Base-by-base conservation (phyloP, 2,888 invertebrate genomes). In the Atherix ibis region DNA sequence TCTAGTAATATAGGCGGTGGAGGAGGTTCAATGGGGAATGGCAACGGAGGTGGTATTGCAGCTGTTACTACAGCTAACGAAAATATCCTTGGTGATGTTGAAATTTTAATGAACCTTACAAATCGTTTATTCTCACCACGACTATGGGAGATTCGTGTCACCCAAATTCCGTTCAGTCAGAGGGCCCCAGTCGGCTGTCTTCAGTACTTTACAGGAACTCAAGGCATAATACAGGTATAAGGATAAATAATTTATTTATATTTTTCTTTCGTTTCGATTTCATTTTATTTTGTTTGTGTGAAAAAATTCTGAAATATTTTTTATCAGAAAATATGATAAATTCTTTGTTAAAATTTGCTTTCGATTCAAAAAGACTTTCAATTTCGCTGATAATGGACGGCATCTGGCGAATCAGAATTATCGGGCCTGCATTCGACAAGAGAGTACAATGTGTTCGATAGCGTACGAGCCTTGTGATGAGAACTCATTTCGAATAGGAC, bases 371-470 rank as follows among this genome's bases (percentile, higher is more conserved):
- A 72, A 74, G 58, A 82, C 83, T 0, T 76, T 84, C 57, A 85
- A 85, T 58, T 85, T 76, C 52, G 78, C 83, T 1, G 73, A 76
- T 17, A 85, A 85, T 48, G 85, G 85, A 0, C 70, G 85, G 1
- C 82, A 83, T 50, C 61, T 85, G 17, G 77, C 85, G 1, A 67
- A 73, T 42, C 84, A 84, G 50, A 74, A 83, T 46, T 84, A 87
- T 59, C 68, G 70, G 32, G 70, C 81, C 5, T 87, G 85, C 51
- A 66, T 84, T 42, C 63, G 82, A 4, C 72, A 76, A 45, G 78
- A 74, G 48, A 51, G 53, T 9, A 74, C 71, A 1, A 74, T 73
- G 68, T 85, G 85, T 48, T 76, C 79, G 2, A 73, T 85, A 13
- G 64, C 72, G 10, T 85, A 87, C 56, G 65, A 72, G 38, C 81